Evolutionary conservation across 2,113 vertebrate genomes (phyloP).

Genomic region (Hirundichthys speculiger): DNA sequence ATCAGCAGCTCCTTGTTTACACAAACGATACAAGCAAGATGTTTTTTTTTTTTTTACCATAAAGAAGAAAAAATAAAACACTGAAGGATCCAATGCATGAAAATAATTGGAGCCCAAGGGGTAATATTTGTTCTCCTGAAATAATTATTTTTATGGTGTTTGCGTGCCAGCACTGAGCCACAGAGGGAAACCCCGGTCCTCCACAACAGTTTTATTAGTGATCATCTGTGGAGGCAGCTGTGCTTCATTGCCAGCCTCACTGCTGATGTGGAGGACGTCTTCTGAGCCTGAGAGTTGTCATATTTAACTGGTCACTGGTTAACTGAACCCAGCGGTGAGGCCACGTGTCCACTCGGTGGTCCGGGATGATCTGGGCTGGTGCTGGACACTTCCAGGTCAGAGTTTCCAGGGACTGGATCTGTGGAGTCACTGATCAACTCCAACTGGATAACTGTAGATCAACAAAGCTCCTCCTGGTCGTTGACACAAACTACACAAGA

Average conservation of each 20-base stretch:
- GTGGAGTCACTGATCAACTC: no score
- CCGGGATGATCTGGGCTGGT: no score
- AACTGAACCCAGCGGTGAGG: no score
- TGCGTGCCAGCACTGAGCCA: conserved; percentile 71
- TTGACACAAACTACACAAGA: no score
- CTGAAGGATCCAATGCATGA: conserved; percentile 81
- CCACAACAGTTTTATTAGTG: conserved; percentile 78
- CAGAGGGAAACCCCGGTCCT: conserved; percentile 68
- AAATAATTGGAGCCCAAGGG: conserved; percentile 86
- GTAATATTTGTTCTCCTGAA: conserved; percentile 85
- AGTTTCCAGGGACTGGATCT: no score
- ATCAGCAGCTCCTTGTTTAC: conserved; percentile 32
- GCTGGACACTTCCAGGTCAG: no score
- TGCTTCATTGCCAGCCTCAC: no score
- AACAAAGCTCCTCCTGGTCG: no score
- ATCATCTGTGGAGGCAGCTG: conserved; percentile 56
- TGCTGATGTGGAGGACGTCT: conserved; percentile 4
- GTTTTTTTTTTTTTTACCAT: conserved; percentile 38
- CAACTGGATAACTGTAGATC: no score
- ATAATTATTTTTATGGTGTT: conserved; percentile 81
- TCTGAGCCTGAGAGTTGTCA: no score
- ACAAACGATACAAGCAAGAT: conserved; percentile 54
- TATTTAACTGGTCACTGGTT: no score
- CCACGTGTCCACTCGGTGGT: no score
- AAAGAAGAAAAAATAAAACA: conserved; percentile 68